These are phyloP conservation scores for Ptychadena robeensis DNA, from an alignment of 2,797 vertebrate species.

Conservation along the genomic window DNA sequence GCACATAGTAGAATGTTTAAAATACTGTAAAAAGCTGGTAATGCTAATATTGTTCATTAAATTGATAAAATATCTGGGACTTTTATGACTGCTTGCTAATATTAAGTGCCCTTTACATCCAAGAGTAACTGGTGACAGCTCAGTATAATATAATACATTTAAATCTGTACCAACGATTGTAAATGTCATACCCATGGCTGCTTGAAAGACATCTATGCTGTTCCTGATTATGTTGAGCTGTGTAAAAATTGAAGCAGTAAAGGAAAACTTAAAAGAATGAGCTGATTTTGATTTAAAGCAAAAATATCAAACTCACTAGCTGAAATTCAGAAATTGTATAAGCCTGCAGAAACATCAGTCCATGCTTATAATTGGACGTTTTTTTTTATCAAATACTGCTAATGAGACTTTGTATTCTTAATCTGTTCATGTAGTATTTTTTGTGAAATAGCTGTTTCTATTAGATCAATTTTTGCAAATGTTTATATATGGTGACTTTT, in stretches of 20 bases:
- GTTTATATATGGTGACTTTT: too few species aligned
- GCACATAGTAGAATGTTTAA: not conserved
- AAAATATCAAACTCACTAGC: conserved; percentile 19
- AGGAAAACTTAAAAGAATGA: conserved; percentile 21
- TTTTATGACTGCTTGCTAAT: conserved; percentile 41
- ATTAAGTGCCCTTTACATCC: conserved; percentile 37
- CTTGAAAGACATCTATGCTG: conserved; percentile 15
- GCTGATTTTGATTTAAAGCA: conserved; percentile 23
- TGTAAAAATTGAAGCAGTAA: conserved; percentile 28
- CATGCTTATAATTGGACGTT: conserved; percentile 6
- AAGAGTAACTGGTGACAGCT: conserved; percentile 37
- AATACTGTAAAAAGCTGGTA: not conserved
- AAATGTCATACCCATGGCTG: conserved; percentile 41
- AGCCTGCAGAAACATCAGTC: not conserved
- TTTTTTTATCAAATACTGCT: conserved; percentile 7
- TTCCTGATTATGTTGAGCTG: conserved; percentile 21
- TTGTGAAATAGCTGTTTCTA: not conserved
- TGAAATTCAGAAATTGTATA: conserved; percentile 7
- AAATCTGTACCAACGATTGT: conserved; percentile 41
- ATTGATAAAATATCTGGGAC: conserved; percentile 14
- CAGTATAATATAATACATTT: conserved; percentile 44
- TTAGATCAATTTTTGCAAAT: not conserved
- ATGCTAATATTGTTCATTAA: conserved; percentile 27
- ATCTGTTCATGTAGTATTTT: not conserved
- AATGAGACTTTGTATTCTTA: not conserved